Percentiles rank a stretch among this genome's conserved stretches.
Evolutionary conservation across 2,113 vertebrate genomes (phyloP).

Genomic region (Acrocephalus arundinaceus): DNA sequence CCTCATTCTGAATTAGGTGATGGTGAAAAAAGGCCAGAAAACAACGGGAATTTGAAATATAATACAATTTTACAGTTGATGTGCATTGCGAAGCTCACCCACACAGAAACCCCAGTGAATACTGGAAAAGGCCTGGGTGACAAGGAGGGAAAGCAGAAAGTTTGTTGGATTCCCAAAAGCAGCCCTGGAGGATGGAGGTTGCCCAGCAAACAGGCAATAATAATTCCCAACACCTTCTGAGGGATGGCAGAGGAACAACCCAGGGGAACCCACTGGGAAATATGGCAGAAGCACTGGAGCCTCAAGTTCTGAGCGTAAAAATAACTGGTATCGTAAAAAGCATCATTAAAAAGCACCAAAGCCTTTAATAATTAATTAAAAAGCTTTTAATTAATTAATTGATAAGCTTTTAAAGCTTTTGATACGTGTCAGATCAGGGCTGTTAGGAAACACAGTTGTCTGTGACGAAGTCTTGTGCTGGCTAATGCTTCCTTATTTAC

Average conservation of each 20-base stretch:
- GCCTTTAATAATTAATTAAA: no score
- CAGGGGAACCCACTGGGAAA: rapidly evolving
- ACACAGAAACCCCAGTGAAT: rapidly evolving
- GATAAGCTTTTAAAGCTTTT: no score
- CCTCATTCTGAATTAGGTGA: not conserved
- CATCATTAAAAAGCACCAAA: not conserved
- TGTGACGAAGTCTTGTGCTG: not conserved
- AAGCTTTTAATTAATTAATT: no score
- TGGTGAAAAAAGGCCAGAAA: not conserved
- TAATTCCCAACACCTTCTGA: not conserved
- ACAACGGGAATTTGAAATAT: not conserved
- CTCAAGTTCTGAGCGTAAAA: not conserved
- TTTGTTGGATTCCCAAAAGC: not conserved
- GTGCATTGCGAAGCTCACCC: not conserved
- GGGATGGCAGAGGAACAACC: not conserved
- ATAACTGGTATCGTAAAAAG: not conserved
- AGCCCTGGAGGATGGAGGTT: not conserved
- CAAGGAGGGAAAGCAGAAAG: not conserved
- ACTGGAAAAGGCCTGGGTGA: not conserved
- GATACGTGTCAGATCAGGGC: no score
- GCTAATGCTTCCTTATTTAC: not conserved
- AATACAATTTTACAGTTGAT: not conserved
- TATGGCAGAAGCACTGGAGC: not conserved
- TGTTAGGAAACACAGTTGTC: not conserved
- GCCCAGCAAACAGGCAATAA: rapidly evolving